phyloP scores from a whole-genome alignment of 2,888 invertebrate species.

The Rhimphoctona megacephalus region DNA sequence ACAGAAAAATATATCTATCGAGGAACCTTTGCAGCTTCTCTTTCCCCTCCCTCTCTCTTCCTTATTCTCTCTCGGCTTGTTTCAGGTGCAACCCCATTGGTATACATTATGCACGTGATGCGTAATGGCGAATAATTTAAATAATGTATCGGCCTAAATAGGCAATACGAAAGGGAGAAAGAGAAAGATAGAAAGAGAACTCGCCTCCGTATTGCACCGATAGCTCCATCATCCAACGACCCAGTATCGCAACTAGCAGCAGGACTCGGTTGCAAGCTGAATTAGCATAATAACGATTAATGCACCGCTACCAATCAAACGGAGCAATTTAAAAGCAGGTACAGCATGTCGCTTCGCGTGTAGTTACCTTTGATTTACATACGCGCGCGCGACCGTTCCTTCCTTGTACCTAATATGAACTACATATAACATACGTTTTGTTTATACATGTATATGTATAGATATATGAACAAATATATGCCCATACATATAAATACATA shows the following conservation, averaged over 20 bases:
- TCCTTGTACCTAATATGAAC: slow-evolving; percentile 54
- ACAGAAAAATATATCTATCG: background rate
- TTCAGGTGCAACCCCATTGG: slow-evolving; percentile 40
- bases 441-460: slow-evolving; percentile 23
- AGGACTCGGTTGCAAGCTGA: slow-evolving; percentile 49
- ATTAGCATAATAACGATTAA: slow-evolving; percentile 75
- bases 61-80: background rate
- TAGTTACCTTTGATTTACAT: slow-evolving; percentile 83
- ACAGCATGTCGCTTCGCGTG: slow-evolving; percentile 81
- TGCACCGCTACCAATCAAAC: slow-evolving; percentile 80
- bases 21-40: background rate
- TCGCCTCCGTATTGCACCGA: slow-evolving; percentile 59
- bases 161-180: slow-evolving; percentile 50
- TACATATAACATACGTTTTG: slow-evolving; percentile 35
- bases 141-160: slow-evolving; percentile 69
- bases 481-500: background rate
- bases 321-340: slow-evolving; percentile 81
- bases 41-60: background rate
- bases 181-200: slow-evolving; percentile 20
- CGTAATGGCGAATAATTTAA: slow-evolving; percentile 67
- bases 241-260: slow-evolving; percentile 61
- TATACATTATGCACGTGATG: slow-evolving; percentile 57
- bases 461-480: slow-evolving; percentile 18
- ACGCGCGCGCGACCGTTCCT: slow-evolving; percentile 73
- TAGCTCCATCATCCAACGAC: slow-evolving; percentile 69